Percentiles rank a stretch among this genome's conserved stretches.
Conservation (phyloP, 2,113 vertebrate species). For the Alaudala cheleensis region DNA sequence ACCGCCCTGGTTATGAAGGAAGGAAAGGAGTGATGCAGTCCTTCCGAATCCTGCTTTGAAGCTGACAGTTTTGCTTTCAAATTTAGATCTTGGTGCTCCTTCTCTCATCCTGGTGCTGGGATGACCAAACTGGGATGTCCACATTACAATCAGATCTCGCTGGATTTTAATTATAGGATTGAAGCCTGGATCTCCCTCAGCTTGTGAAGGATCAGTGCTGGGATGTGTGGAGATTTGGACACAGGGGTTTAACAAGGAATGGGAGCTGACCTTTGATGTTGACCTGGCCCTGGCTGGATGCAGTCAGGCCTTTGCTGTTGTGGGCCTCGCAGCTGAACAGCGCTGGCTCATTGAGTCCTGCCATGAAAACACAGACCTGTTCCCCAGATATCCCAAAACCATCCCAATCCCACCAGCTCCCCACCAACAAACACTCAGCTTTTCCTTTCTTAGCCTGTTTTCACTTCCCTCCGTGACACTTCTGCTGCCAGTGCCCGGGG, state of each 20-base stretch:
- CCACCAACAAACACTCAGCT: neutral
- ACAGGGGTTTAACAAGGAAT: neutral
- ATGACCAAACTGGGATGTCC: fast-evolving
- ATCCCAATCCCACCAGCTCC: neutral
- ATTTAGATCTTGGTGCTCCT: neutral
- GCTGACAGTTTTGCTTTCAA: conserved; percentile 4
- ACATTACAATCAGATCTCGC: fast-evolving
- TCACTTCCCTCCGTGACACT: fast-evolving
- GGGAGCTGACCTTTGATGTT: conserved; percentile 88
- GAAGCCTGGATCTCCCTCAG: neutral
- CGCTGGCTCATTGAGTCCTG: conserved; percentile 80
- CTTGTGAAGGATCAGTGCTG: neutral
- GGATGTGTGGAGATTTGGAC: neutral
- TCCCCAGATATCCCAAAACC: neutral
- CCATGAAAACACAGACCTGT: neutral
- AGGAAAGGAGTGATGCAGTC: conserved; percentile 62
- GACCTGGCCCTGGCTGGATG: conserved; percentile 82
- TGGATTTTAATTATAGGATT: neutral
- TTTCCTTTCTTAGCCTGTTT: neutral
- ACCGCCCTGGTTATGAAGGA: conserved; percentile 9
- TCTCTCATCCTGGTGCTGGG: neutral
- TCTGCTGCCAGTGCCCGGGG: fast-evolving
- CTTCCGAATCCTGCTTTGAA: conserved; percentile 7
- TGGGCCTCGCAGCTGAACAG: conserved; percentile 91
- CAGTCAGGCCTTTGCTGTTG: conserved; percentile 85